Conservation (phyloP, 2,888 invertebrate genomes). For the Volucella inflata region DNA sequence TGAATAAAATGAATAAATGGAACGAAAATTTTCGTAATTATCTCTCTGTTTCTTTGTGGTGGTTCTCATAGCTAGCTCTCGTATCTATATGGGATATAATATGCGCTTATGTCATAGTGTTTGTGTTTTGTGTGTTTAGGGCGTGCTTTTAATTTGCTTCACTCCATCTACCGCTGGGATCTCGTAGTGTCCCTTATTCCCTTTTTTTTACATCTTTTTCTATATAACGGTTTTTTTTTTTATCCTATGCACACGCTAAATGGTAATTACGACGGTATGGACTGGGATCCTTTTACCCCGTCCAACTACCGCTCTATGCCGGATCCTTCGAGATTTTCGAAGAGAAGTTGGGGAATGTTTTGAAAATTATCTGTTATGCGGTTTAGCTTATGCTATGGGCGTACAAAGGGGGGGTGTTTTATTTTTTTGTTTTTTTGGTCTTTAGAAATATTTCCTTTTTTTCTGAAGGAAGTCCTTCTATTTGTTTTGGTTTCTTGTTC, state of each 20-base stretch:
- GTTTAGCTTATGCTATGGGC: constrained; percentile 58
- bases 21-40: constrained; percentile 74
- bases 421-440: constrained; percentile 26
- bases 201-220: constrained; percentile 27
- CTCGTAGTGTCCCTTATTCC: constrained; percentile 64
- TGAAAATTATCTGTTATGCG: constrained; percentile 73
- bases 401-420: constrained; percentile 5
- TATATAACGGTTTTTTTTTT: constrained; percentile 40
- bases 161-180: constrained; percentile 64
- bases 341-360: constrained; percentile 43
- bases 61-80: constrained; percentile 22
- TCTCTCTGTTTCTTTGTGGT: constrained; percentile 41
- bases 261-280: constrained; percentile 73
- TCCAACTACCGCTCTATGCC: constrained; percentile 16
- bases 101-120: constrained; percentile 33
- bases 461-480: constrained; percentile 52
- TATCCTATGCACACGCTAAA: constrained; percentile 72
- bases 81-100: constrained; percentile 7
- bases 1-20: constrained; percentile 75
- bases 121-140: constrained; percentile 33
- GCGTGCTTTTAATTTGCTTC: constrained; percentile 72
- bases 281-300: constrained; percentile 43
- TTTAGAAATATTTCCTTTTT: constrained; percentile 2
- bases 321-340: constrained; percentile 47
- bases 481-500: constrained; percentile 53